These are phyloP conservation scores for Nomada fabriciana DNA, from an alignment of 2,888 invertebrate genomes.

Conservation along the genomic window DNA sequence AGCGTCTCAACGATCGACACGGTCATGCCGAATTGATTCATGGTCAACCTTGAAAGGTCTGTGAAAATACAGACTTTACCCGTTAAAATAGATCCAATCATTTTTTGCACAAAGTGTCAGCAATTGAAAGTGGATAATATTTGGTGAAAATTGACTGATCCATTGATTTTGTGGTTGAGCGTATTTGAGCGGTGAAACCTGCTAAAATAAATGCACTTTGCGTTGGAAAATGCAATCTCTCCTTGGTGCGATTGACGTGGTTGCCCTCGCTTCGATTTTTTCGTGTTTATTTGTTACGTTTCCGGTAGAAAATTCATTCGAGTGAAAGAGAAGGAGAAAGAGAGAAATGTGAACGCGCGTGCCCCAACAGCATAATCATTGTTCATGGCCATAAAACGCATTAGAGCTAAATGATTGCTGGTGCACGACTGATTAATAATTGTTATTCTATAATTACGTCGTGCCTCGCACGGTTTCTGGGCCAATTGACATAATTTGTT, in stretches of 20 bases:
- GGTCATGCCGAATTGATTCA: constrained; percentile 48
- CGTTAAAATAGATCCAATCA: too few species aligned
- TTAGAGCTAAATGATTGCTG: constrained; percentile 46
- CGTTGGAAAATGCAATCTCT: constrained; percentile 20
- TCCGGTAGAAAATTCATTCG: not conserved
- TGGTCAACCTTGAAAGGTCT: constrained; percentile 4
- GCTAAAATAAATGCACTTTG: not conserved
- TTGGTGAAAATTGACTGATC: too few species aligned
- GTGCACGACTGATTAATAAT: constrained; percentile 57
- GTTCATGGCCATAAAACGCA: constrained; percentile 44
- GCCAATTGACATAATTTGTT: constrained; percentile 58
- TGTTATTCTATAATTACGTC: constrained; percentile 59
- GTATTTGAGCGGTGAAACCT: not conserved
- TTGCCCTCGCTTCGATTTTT: not conserved
- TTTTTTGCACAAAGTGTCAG: too few species aligned
- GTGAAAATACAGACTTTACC: too few species aligned
- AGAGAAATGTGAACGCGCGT: not conserved
- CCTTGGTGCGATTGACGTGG: constrained; percentile 1
- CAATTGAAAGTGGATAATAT: too few species aligned
- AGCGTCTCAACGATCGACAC: constrained; percentile 49
- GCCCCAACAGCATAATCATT: constrained; percentile 33
- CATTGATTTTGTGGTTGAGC: too few species aligned
- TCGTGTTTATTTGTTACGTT: not conserved
- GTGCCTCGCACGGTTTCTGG: constrained; percentile 36
- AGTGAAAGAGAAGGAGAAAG: too few species aligned